Conservation (phyloP, 1,140 invertebrate genomes). For the Aphis gossypii region DNA sequence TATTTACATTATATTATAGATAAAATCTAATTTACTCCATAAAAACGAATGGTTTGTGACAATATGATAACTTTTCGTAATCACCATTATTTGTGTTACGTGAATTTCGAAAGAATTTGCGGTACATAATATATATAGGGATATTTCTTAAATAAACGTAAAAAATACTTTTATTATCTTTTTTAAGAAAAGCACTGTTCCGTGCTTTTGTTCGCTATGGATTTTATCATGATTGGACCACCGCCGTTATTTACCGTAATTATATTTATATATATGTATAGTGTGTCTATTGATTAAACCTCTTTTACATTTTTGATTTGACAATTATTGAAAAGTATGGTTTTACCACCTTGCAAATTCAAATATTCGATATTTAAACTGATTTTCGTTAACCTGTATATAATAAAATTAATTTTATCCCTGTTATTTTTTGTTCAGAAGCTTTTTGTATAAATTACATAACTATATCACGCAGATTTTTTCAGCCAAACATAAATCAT, state of each 20-base stretch:
- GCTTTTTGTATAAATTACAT: neutral
- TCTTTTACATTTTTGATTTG: slow-evolving; percentile 8
- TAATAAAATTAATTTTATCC: neutral
- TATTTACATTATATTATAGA: too few relatives aligned
- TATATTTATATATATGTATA: neutral
- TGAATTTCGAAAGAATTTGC: neutral
- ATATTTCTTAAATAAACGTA: neutral
- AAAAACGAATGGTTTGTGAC: too few relatives aligned
- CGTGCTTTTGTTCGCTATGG: neutral
- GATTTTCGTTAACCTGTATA: neutral
- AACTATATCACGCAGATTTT: too few relatives aligned
- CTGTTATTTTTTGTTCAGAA: neutral
- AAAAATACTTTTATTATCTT: neutral
- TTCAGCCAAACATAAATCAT: neutral
- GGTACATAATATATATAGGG: neutral
- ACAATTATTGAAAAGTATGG: neutral
- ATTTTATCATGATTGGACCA: neutral
- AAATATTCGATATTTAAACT: neutral
- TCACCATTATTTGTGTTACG: neutral
- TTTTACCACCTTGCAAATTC: neutral
- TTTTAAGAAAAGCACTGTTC: neutral
- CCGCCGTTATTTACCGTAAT: neutral
- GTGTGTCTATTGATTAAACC: neutral
- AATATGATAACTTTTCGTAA: neutral
- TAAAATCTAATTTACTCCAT: too few relatives aligned